Evolutionary conservation across 2,113 vertebrate genomes (phyloP), one percentile per base, ranked within the genome.

Genomic region (Platycercus adscitus): DNA sequence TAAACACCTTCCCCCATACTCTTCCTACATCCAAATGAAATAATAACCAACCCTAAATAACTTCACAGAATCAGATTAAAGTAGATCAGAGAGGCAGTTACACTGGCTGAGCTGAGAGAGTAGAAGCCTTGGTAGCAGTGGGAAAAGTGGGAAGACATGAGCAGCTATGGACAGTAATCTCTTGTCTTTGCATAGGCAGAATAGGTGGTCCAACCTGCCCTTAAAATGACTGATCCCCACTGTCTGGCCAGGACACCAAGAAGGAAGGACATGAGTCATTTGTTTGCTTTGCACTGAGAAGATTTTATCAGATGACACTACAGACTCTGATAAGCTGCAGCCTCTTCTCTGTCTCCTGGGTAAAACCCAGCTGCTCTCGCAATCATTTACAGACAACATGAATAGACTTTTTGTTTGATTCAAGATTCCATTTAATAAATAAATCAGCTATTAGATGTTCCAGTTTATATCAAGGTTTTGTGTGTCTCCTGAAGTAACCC

Each of bases 221-320:
- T 95, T 85, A 93, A 91, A 82, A 82, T 43, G 76, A 96, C 94
- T 50, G 69, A 95, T 93, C 93, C 88, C 80, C 56, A 81, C 80
- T 92, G 83, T 78, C 73, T 82, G 80, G 69, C 81, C 80, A 86
- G 70, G 66, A 85, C 2, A 6, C 69, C 88, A 92, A 93, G 91
- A 87, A 88, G 92, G 93, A 97, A 97, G 94, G 86, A 95, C 91
- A 35, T 95, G 96, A 97, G 91, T 97, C 93, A 96, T 80, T 91
- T 91, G 70, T 94, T 95, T 95, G 92, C 92, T 76, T 82, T 96
- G 83, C 88, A 82, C 83, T 95, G 81, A 39, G 58, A 89, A 92
- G 91, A 94, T 94, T 95, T 96, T 97, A 97, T 97, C 96, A 93
- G 96, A 95, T 93, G 96, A 96, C 96, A 96, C 95, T 91, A 92